Evolutionary conservation across 2,113 vertebrate genomes (phyloP), one percentile per base, ranked within the genome.

Genomic region (Atrichornis clamosus): DNA sequence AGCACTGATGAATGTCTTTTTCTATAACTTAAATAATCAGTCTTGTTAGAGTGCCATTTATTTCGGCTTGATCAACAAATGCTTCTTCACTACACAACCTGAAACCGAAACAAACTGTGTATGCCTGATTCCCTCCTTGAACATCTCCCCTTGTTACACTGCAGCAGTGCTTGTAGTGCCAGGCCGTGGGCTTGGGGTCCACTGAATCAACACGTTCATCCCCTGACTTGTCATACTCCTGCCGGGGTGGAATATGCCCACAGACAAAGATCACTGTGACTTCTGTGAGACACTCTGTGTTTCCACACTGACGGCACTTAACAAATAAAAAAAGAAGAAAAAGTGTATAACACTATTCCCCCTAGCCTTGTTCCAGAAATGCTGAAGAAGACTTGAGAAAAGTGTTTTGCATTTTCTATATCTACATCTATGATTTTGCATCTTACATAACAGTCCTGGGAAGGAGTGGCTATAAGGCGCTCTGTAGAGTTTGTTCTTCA

Each of bases 31-130:
- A 88, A 96, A 63, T 69, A 68, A 91, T 83, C 39, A 67, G 4
- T 88, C 74, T 84, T 64, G 4, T 50, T 77, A 83, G 11, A 20
- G 28, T 27, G 35, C 37, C 35, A 59, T 74, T 84, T 96, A 86
- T 73, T 88, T 94, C 85, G 65, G 32, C 41, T 72, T 65, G 42
- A 91, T 89, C 59, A 79, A 70, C 47, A 70, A 88, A 87, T 58
- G 12, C 30, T 88, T 70, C 27, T 70, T 60, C 32, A 24, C 46
- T 52, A 10, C 8, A 55, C 32, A 76, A 9, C 15, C n/a, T 80
- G 73, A 92, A 91, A 77, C 30, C 21, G 63, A 63, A 85, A 46
- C 0, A 8, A 68, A 52, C 33, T 33, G n/a, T 24, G 19, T 13
- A 20, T 22, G 28, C 47, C 20, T 49, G 18, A 65, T 69, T 32